These are phyloP conservation scores for Bembecia ichneumoniformis DNA, from an alignment of 2,888 invertebrate genomes.

Conservation along the genomic window DNA sequence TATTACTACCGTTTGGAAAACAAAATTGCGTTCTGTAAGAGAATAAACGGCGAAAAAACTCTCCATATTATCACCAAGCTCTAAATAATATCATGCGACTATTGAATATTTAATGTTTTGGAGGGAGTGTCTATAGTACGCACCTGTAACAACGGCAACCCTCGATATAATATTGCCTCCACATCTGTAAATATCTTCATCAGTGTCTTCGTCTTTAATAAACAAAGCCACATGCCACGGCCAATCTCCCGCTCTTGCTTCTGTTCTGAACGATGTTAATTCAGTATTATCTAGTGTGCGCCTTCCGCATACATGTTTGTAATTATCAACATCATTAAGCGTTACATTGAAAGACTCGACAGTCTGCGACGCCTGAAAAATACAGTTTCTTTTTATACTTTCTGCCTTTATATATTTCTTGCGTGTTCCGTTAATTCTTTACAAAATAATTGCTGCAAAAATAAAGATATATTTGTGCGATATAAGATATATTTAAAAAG, in stretches of 20 bases:
- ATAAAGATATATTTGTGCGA: too few relatives aligned
- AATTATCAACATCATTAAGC: slow-evolving; percentile 13
- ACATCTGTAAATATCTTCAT: slow-evolving; percentile 34
- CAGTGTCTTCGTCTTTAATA: slow-evolving; percentile 18
- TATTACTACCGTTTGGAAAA: too few relatives aligned
- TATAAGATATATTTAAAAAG: too few relatives aligned
- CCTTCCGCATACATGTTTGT: slow-evolving; percentile 47
- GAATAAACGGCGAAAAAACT: too few relatives aligned
- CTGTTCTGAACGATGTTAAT: slow-evolving; percentile 38
- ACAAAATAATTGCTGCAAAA: neutral
- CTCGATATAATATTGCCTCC: slow-evolving; percentile 55
- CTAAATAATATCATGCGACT: too few relatives aligned
- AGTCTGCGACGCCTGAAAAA: slow-evolving; percentile 31
- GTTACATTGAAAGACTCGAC: slow-evolving; percentile 32
- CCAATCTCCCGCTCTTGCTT: slow-evolving; percentile 53
- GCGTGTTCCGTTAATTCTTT: neutral
- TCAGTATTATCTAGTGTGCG: slow-evolving; percentile 44
- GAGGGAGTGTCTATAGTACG: neutral
- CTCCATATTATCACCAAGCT: too few relatives aligned
- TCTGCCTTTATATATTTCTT: neutral
- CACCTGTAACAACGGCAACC: slow-evolving; percentile 58
- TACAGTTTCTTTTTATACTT: neutral
- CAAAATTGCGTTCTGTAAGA: too few relatives aligned
- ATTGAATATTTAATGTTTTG: too few relatives aligned
- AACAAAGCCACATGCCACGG: slow-evolving; percentile 61